phyloP scores from a whole-genome alignment of 2,888 invertebrate species.

The Acheta domesticus region DNA sequence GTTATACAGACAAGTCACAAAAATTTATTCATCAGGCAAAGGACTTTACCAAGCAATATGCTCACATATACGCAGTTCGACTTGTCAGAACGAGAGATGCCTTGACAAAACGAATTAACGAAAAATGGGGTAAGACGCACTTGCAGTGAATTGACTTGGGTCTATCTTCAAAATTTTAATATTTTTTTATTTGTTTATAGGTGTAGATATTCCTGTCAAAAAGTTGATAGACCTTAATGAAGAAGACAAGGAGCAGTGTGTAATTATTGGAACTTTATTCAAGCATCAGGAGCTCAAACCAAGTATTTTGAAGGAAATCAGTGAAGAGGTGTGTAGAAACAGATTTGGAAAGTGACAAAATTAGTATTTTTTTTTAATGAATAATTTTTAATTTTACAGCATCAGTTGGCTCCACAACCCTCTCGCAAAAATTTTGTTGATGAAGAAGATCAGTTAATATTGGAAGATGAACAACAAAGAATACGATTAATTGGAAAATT shows the following conservation, averaged over 20 bases:
- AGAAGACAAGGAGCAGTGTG: conserved; percentile 59
- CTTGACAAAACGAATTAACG: conserved; percentile 55
- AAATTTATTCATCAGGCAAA: conserved; percentile 53
- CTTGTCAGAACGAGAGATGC: conserved; percentile 64
- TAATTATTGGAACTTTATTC: conserved; percentile 88
- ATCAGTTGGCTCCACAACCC: conserved; percentile 73
- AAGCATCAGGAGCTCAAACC: conserved; percentile 90
- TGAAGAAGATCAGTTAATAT: conserved; percentile 72
- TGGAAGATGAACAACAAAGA: conserved; percentile 90
- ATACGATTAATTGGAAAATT: conserved; percentile 70
- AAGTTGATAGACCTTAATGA: conserved; percentile 55
- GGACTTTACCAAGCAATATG: conserved; percentile 75
- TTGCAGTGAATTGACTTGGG: neutral
- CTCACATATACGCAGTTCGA: conserved; percentile 74
- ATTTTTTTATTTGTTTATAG: conserved; percentile 39
- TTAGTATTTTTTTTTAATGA: neutral
- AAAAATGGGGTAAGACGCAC: conserved; percentile 63
- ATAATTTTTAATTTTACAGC: conserved; percentile 44
- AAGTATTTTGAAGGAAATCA: conserved; percentile 84
- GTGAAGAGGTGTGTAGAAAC: conserved; percentile 62
- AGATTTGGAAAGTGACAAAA: neutral
- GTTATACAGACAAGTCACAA: conserved; percentile 55
- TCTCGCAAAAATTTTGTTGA: conserved; percentile 68
- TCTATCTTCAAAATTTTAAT: neutral
- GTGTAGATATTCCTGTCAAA: conserved; percentile 58